Evolutionary conservation across 2,113 vertebrate genomes (phyloP).

Genomic region (Halichoerus grypus): DNA sequence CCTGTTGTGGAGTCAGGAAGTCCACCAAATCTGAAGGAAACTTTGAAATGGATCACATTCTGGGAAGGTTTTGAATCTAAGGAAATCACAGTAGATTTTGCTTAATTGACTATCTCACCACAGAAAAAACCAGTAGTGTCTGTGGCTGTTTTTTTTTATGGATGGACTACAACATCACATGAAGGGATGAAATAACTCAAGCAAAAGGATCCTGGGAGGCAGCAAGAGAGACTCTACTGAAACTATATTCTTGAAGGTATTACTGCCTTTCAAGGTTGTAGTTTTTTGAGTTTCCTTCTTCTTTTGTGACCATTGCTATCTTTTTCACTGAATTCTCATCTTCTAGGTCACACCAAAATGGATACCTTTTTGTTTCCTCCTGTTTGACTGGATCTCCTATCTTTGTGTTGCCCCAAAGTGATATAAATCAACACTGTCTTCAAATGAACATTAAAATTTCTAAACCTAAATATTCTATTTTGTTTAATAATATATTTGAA

Average conservation of each 20-base stretch:
- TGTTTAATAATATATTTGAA: not conserved
- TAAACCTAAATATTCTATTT: not conserved
- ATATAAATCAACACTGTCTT: not conserved
- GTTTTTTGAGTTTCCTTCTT: not conserved
- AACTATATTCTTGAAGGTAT: not conserved
- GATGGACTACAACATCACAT: rapidly evolving
- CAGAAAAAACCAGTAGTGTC: not conserved
- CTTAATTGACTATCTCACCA: not conserved
- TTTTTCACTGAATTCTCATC: not conserved
- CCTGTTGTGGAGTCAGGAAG: not conserved
- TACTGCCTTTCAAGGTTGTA: not conserved
- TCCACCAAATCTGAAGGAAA: not conserved
- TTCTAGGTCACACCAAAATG: not conserved
- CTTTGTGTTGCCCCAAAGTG: not conserved
- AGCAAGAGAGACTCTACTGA: not conserved
- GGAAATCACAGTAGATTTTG: not conserved
- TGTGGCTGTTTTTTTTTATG: not conserved
- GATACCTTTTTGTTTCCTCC: not conserved
- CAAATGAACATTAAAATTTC: not conserved
- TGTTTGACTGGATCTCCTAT: not conserved
- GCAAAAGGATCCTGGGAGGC: not conserved
- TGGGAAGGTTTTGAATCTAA: not conserved
- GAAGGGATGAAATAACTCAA: not conserved
- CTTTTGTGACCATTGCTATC: not conserved
- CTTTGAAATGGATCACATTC: not conserved